Evolutionary conservation across 2,113 vertebrate species (phyloP), one percentile per base, ranked within the genome.

Genomic region (Antigone vipio): DNA sequence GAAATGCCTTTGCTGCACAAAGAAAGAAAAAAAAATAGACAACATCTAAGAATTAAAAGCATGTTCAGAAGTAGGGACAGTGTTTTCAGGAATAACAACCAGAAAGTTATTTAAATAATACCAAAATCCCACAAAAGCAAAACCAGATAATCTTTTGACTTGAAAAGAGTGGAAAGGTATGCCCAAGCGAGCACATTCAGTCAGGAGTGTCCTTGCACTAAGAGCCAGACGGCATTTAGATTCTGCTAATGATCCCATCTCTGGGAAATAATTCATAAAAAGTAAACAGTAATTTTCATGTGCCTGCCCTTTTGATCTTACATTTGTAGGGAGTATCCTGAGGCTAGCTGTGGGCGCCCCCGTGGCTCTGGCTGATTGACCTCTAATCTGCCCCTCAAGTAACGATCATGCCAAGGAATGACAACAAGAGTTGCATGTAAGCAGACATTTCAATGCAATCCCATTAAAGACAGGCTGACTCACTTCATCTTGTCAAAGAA

Each of bases 201-300:
- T 93, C 53, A 96, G 90, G 56, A 85, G 72, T 58, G 93, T 32
- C 94, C 96, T 92, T 92, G 89, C 85, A 89, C 60, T 62, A 93
- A 63, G 52, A 96, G 50, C 60, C 69, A 86, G 73, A 5, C 35
- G 1, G 73, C 85, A 95, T 90, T 97, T 95, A 96, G 95, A 96
- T 96, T 97, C 95, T 89, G 93, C 82, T 95, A 98, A 96, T 96
- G 94, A 97, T 96, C 66, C 38, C 86, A 88, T 86, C 91, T 93
- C 87, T 95, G 92, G 92, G 86, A 97, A 93, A 97, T 94, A 92
- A 95, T 94, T 95, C 75, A 92, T 97, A 92, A 95, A 94, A 94
- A 91, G 63, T 90, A 93, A 95, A 96, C 77, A 94, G 60, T 74
- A 89, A 92, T 95, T 97, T 96, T 94, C 93, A 95, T 89, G 73